Evolutionary conservation across 2,113 vertebrate genomes (phyloP).

Genomic region (sheep (Ovis aries)): DNA sequence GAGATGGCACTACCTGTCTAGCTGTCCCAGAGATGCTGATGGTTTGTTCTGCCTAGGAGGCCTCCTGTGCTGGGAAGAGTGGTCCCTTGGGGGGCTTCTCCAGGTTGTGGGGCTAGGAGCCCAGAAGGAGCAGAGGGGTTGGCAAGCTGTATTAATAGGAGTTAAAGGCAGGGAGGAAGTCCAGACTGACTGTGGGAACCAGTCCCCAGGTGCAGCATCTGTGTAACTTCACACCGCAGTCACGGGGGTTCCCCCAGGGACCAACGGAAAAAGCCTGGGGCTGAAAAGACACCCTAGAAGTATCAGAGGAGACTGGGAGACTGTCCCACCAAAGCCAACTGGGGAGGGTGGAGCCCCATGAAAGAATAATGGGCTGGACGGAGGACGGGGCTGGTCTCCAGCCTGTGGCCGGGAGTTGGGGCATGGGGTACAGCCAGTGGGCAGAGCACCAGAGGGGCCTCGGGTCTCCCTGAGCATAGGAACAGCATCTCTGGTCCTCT

Average conservation of each 20-base stretch:
- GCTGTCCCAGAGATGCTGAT: not conserved
- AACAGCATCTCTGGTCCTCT: not conserved
- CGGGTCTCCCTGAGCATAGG: not conserved
- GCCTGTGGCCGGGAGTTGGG: not conserved
- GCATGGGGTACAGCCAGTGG: accelerated
- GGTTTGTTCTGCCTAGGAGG: not conserved
- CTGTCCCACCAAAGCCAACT: not conserved
- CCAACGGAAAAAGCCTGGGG: not conserved
- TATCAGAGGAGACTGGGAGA: not conserved
- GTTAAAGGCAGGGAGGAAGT: not conserved
- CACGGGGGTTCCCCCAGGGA: not conserved
- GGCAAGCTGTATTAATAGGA: not conserved
- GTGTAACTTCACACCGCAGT: not conserved
- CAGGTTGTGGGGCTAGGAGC: not conserved
- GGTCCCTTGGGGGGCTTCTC: not conserved
- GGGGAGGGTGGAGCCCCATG: not conserved
- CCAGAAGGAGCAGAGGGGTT: not conserved
- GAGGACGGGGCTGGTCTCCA: not conserved
- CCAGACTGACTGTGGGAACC: accelerated
- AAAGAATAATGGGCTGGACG: accelerated
- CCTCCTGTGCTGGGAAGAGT: not conserved
- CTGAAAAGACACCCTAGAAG: not conserved
- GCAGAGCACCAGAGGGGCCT: not conserved
- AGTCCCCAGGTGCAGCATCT: accelerated
- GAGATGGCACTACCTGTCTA: not conserved